Conservation (phyloP, 2,888 invertebrate species). For the Lithophane ornitopus region DNA sequence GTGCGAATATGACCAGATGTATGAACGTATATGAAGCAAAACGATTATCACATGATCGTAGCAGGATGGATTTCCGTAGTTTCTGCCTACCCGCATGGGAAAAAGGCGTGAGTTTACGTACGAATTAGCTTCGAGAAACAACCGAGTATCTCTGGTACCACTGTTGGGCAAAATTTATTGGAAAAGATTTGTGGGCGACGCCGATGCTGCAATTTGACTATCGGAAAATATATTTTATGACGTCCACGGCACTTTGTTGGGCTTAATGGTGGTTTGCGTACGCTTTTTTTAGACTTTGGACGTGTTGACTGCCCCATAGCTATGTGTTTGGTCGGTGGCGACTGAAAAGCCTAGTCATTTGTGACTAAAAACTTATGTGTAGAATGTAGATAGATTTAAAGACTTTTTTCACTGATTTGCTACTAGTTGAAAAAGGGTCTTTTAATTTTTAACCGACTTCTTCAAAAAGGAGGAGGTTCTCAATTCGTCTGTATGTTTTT, state of each 20-base stretch:
- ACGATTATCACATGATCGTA: too few relatives aligned
- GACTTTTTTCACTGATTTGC: background rate
- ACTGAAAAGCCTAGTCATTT: conserved; percentile 7
- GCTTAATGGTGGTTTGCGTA: conserved; percentile 79
- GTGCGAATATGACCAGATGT: too few relatives aligned
- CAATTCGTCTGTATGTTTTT: too few relatives aligned
- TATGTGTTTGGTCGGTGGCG: conserved; percentile 67
- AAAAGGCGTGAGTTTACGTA: too few relatives aligned
- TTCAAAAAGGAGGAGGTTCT: too few relatives aligned
- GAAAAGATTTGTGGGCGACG: conserved; percentile 85
- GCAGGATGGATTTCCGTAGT: too few relatives aligned
- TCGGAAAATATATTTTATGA: conserved; percentile 89
- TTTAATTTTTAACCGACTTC: too few relatives aligned
- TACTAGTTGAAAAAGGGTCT: background rate
- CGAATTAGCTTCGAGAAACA: conserved; percentile 59
- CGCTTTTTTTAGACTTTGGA: conserved; percentile 70
- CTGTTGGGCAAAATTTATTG: conserved; percentile 83
- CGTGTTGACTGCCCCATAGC: conserved; percentile 70
- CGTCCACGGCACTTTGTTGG: conserved; percentile 83
- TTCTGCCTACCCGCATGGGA: too few relatives aligned
- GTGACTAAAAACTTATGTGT: background rate
- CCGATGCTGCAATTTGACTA: conserved; percentile 88
- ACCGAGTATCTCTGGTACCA: conserved; percentile 73
- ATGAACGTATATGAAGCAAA: too few relatives aligned
- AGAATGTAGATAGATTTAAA: too few relatives aligned